Evolutionary conservation across 2,797 vertebrate species (phyloP).

Genomic region (Cryptoblepharus egeriae): DNA sequence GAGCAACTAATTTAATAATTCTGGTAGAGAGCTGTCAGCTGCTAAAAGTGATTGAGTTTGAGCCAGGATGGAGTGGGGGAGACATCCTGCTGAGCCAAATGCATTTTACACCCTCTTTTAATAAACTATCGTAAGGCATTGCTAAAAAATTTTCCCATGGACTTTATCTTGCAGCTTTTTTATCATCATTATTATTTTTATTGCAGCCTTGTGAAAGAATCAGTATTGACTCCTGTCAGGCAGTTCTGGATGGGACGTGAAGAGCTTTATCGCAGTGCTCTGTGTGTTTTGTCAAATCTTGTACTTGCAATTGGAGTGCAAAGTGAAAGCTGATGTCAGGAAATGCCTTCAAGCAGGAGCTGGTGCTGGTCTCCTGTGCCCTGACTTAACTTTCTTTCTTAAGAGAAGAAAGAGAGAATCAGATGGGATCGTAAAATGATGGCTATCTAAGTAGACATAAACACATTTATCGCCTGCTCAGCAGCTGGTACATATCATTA

Average conservation of each 20-base stretch:
- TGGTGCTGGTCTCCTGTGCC: slow-evolving; percentile 80
- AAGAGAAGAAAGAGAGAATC: slow-evolving; percentile 14
- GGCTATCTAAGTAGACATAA: slow-evolving; percentile 72
- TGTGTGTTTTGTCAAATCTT: slow-evolving; percentile 86
- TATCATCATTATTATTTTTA: slow-evolving; percentile 10
- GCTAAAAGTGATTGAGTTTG: slow-evolving; percentile 52
- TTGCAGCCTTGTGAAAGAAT: slow-evolving; percentile 77
- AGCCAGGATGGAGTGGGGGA: slow-evolving; percentile 44
- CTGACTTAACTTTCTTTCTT: slow-evolving; percentile 48
- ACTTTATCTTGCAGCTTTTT: slow-evolving; percentile 75
- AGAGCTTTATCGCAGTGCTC: slow-evolving; percentile 73
- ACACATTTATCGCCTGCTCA: slow-evolving; percentile 70
- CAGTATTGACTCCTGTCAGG: slow-evolving; percentile 84
- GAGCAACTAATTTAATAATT: slow-evolving; percentile 43
- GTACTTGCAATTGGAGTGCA: slow-evolving; percentile 80
- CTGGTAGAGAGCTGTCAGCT: slow-evolving; percentile 55
- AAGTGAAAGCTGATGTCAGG: slow-evolving; percentile 89
- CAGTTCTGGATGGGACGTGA: slow-evolving; percentile 71
- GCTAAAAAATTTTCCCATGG: slow-evolving; percentile 68
- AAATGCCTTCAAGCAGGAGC: slow-evolving; percentile 81
- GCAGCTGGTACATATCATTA: slow-evolving; percentile 75
- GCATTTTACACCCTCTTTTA: slow-evolving; percentile 65
- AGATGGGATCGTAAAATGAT: slow-evolving; percentile 66
- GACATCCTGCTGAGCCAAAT: slow-evolving; percentile 71
- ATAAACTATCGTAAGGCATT: slow-evolving; percentile 61